These are phyloP conservation scores for Coboldia fuscipes DNA, from an alignment of 1,140 invertebrate genomes.

Conservation along the genomic window DNA sequence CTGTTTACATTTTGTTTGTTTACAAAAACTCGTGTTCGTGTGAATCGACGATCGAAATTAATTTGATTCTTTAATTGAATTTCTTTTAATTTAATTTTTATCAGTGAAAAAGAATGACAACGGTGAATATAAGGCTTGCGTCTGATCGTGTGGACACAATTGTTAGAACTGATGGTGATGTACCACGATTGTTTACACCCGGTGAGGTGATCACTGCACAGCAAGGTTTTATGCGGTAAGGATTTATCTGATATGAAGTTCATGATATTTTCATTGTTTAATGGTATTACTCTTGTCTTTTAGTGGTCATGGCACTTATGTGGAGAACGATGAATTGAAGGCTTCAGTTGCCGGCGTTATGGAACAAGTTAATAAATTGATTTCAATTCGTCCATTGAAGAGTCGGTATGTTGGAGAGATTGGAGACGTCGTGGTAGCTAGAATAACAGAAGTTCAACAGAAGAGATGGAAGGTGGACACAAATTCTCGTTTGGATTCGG, in stretches of 20 bases:
- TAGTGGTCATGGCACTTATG: conserved; percentile 93
- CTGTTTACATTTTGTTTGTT: too few species aligned
- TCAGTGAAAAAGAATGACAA: conserved; percentile 4
- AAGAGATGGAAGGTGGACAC: conserved; percentile 92
- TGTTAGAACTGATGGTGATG: conserved; percentile 28
- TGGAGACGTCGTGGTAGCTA: conserved; percentile 89
- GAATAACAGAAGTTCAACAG: conserved; percentile 78
- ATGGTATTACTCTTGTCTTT: conserved; percentile 7
- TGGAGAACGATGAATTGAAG: conserved; percentile 56
- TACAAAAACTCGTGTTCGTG: too few species aligned
- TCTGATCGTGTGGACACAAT: conserved; percentile 30
- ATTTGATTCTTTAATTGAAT: too few species aligned
- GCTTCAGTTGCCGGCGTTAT: conserved; percentile 86
- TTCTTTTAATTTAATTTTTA: too few species aligned
- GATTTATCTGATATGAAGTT: conserved; percentile 1
- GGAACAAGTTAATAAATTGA: conserved; percentile 85
- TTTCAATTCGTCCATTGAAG: conserved; percentile 77
- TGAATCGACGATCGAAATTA: too few species aligned
- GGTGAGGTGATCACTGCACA: conserved; percentile 66
- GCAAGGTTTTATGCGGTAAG: conserved; percentile 65
- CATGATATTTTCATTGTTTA: too few species aligned
- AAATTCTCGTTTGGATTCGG: conserved; percentile 73
- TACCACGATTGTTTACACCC: conserved; percentile 56
- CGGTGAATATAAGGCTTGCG: conserved; percentile 24
- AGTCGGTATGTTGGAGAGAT: conserved; percentile 83